These are phyloP conservation scores for Diplazon laetatorius DNA, from an alignment of 2,888 invertebrate species.

Conservation along the genomic window DNA sequence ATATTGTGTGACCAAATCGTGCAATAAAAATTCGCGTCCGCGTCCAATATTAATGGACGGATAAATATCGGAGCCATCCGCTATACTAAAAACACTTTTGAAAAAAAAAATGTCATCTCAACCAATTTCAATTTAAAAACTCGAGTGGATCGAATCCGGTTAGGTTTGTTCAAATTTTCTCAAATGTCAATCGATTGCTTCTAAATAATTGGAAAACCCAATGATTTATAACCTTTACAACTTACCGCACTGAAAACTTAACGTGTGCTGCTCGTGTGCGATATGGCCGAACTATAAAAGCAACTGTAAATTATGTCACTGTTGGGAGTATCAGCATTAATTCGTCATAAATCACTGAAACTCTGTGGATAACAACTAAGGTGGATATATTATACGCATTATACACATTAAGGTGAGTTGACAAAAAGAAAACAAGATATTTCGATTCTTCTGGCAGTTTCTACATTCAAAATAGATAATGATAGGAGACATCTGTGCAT, in stretches of 20 bases:
- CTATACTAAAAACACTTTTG: neutral
- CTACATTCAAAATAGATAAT: too few species aligned
- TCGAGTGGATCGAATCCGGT: neutral
- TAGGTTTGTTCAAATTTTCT: too few species aligned
- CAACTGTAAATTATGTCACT: neutral
- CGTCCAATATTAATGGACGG: slow-evolving; percentile 49
- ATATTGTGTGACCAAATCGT: slow-evolving; percentile 22
- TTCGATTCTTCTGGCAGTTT: too few species aligned
- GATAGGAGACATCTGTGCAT: too few species aligned
- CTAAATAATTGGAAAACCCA: neutral
- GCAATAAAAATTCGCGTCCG: too few species aligned
- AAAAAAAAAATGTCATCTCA: too few species aligned
- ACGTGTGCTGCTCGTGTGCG: slow-evolving; percentile 5
- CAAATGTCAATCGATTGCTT: neutral
- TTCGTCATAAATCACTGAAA: slow-evolving; percentile 29
- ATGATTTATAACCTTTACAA: too few species aligned
- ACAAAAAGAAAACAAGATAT: too few species aligned
- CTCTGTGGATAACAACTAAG: neutral
- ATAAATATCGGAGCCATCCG: slow-evolving; percentile 25
- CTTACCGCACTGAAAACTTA: too few species aligned
- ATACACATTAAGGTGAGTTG: too few species aligned
- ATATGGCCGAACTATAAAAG: slow-evolving; percentile 13
- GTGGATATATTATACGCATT: neutral
- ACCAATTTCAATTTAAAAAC: neutral
- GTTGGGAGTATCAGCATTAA: slow-evolving; percentile 26